phyloP scores from a whole-genome alignment of 2,113 vertebrate species.

The Hepsetus odoe region DNA sequence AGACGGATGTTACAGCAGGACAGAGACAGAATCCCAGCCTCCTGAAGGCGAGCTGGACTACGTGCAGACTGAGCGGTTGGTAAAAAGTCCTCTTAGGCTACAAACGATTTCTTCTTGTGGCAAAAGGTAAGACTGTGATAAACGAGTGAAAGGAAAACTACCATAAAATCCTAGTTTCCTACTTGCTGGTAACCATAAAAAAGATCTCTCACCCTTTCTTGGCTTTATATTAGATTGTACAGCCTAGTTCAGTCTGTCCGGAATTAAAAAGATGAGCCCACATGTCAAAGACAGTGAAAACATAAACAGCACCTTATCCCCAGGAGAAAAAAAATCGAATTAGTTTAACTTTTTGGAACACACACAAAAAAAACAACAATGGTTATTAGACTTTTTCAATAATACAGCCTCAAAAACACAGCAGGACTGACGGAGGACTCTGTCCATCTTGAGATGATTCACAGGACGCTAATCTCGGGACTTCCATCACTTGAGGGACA shows the following conservation, averaged over 20 bases:
- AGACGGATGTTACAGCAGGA: background rate
- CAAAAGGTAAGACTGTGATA: background rate
- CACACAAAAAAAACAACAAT: constrained; percentile 63
- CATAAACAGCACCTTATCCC: constrained; percentile 67
- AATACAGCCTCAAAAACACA: background rate
- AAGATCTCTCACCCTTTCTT: constrained; percentile 63
- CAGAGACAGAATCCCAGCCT: background rate
- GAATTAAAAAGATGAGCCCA: constrained; percentile 43
- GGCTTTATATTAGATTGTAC: constrained; percentile 67
- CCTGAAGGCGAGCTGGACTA: background rate
- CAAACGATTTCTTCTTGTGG: background rate
- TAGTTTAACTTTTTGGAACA: constrained; percentile 65
- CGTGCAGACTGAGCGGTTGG: constrained; percentile 7
- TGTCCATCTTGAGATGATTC: background rate
- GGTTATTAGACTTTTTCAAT: constrained; percentile 52
- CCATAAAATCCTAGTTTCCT: background rate
- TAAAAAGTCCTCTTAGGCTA: background rate
- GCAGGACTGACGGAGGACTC: constrained; percentile 44
- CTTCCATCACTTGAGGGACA: background rate
- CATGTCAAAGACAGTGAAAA: constrained; percentile 65
- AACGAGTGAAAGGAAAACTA: background rate
- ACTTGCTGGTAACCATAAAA: constrained; percentile 49
- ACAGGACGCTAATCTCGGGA: too few species aligned
- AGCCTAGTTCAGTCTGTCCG: constrained; percentile 61
- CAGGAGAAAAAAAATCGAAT: constrained; percentile 27